Conservation (phyloP, 2,113 vertebrate genomes). For the Eclectus roratus region DNA sequence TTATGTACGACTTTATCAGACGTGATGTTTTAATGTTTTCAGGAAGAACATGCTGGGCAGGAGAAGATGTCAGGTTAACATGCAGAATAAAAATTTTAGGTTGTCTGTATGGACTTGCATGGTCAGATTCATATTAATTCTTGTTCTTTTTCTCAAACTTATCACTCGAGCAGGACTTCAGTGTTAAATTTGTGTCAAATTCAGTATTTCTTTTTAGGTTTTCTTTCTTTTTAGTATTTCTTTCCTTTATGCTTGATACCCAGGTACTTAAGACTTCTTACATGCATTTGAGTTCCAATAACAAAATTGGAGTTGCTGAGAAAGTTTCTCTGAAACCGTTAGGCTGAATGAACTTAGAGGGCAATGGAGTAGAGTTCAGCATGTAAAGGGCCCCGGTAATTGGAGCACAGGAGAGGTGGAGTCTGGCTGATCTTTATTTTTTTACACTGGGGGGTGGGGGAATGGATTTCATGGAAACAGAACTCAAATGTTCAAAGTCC, state of each 20-base stretch:
- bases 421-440: not conserved
- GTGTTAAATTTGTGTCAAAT: not conserved
- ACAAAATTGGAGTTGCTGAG: not conserved
- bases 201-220: not conserved
- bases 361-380: not conserved
- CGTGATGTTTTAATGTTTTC: not conserved
- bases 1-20: not conserved
- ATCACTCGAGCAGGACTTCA: not conserved
- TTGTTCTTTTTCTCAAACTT: not conserved
- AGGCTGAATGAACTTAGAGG: not conserved
- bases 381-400: not conserved
- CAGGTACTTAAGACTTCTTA: not conserved
- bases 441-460: not conserved
- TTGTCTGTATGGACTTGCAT: not conserved
- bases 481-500: not conserved
- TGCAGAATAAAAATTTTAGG: not conserved
- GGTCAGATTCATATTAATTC: not conserved
- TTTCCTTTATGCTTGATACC: not conserved
- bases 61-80: not conserved
- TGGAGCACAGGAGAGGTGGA: not conserved
- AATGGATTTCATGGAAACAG: not conserved
- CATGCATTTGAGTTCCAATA: not conserved
- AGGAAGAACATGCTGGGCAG: not conserved
- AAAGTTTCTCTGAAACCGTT: not conserved
- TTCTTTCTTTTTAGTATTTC: no score